A percentile compares a stretch with the other conserved stretches of the same genome.
phyloP scores from a whole-genome alignment of 2,888 invertebrate genomes.

The Hymenopus coronatus region DNA sequence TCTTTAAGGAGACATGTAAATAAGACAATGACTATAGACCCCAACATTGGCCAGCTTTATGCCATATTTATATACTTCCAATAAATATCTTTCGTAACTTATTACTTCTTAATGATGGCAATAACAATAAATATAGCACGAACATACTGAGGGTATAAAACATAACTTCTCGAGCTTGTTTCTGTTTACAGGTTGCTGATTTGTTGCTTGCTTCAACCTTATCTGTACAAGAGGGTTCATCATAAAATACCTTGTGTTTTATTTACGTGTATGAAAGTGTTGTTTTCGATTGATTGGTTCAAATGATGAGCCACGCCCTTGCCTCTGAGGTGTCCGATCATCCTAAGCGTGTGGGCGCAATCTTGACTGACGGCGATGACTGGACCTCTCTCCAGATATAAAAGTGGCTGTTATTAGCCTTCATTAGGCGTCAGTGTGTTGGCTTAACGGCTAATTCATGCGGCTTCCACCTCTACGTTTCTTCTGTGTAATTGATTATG shows the following conservation, averaged over 20 bases:
- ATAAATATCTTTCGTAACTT: too few species aligned
- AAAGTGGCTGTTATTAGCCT: background rate
- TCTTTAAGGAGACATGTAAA: too few species aligned
- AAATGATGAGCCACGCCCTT: background rate
- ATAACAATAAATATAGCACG: too few species aligned
- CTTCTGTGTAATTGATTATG: background rate
- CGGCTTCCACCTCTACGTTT: background rate
- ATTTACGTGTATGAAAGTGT: background rate
- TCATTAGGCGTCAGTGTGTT: background rate
- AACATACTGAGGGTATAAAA: too few species aligned
- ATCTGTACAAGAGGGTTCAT: too few species aligned
- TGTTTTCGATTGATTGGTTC: background rate
- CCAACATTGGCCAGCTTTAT: too few species aligned
- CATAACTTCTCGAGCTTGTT: too few species aligned
- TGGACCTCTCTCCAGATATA: background rate
- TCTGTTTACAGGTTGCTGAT: too few species aligned
- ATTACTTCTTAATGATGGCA: too few species aligned
- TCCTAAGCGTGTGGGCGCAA: background rate
- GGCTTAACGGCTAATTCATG: background rate
- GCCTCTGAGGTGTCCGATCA: background rate
- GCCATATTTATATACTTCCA: too few species aligned
- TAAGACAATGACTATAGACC: too few species aligned
- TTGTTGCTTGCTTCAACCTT: too few species aligned
- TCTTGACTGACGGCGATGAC: background rate
- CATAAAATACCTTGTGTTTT: background rate